Percentiles rank a stretch among this genome's conserved stretches.
These are phyloP conservation scores for Lathamus discolor DNA, from an alignment of 2,113 vertebrate genomes.

Conservation along the genomic window DNA sequence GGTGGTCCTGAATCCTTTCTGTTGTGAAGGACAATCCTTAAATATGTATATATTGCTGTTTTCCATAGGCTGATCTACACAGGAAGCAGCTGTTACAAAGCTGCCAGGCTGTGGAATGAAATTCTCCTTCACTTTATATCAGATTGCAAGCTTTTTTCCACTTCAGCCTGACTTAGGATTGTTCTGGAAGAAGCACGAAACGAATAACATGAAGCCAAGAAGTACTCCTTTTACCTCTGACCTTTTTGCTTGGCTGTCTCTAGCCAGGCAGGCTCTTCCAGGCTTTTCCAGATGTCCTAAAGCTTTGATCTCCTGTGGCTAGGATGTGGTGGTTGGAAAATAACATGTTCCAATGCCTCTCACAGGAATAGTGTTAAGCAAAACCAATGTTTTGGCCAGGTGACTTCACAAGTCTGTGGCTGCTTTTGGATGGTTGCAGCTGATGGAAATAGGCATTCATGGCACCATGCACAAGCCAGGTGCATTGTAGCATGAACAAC, in stretches of 20 bases:
- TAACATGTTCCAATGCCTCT: neutral
- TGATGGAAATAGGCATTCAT: neutral
- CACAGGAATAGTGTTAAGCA: neutral
- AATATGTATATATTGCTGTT: neutral
- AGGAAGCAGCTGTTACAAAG: neutral
- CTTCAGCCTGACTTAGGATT: neutral
- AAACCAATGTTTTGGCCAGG: neutral
- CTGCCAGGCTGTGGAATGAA: neutral
- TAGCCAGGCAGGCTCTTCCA: neutral
- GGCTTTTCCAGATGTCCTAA: neutral
- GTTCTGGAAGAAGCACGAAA: neutral
- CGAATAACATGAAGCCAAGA: neutral
- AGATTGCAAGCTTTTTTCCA: neutral
- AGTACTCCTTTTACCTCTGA: neutral
- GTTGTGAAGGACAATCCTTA: neutral
- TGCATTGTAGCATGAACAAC: neutral
- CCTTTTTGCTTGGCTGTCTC: neutral
- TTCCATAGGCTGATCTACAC: neutral
- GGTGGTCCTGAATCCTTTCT: neutral
- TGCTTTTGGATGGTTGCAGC: neutral
- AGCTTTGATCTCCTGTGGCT: conserved; percentile 11
- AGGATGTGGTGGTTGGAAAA: neutral
- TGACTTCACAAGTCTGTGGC: neutral
- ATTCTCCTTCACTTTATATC: neutral
- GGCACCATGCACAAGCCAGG: neutral